These are phyloP conservation scores for Apodemus speciosus DNA, from an alignment of 2,113 vertebrate genomes.

Conservation along the genomic window DNA sequence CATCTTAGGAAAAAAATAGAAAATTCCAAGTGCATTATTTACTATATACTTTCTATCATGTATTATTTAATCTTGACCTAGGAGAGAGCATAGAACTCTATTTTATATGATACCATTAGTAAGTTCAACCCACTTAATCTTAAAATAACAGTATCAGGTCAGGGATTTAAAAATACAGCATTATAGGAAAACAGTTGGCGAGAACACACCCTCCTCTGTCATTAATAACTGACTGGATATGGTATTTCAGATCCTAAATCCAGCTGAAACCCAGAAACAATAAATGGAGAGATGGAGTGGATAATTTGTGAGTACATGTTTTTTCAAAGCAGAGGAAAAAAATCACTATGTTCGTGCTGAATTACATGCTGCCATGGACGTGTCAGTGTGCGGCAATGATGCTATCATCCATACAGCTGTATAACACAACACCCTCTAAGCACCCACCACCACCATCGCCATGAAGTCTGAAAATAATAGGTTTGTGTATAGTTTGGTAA, in stretches of 20 bases:
- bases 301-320: conserved; percentile 63
- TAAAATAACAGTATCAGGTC: conserved; percentile 78
- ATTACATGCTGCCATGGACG: conserved; percentile 71
- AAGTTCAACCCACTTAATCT: conserved; percentile 72
- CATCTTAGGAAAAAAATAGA: conserved; percentile 62
- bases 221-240: conserved; percentile 71
- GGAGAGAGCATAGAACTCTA: conserved; percentile 53
- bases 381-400: conserved; percentile 60
- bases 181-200: conserved; percentile 71
- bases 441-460: neutral
- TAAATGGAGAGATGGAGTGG: conserved; percentile 63
- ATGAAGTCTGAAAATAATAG: conserved; percentile 73
- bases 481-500: conserved; percentile 71
- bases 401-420: conserved; percentile 68
- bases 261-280: conserved; percentile 68
- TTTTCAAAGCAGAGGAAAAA: conserved; percentile 65
- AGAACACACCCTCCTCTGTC: conserved; percentile 60
- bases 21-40: conserved; percentile 48
- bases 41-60: conserved; percentile 57
- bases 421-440: conserved; percentile 42
- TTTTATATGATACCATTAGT: conserved; percentile 76
- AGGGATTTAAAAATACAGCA: conserved; percentile 75
- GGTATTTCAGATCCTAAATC: conserved; percentile 70
- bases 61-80: conserved; percentile 72
- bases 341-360: conserved; percentile 70